Evolutionary conservation across 2,797 vertebrate genomes (phyloP), one percentile per base, ranked within the genome.

Genomic region (Trichosurus vulpecula): DNA sequence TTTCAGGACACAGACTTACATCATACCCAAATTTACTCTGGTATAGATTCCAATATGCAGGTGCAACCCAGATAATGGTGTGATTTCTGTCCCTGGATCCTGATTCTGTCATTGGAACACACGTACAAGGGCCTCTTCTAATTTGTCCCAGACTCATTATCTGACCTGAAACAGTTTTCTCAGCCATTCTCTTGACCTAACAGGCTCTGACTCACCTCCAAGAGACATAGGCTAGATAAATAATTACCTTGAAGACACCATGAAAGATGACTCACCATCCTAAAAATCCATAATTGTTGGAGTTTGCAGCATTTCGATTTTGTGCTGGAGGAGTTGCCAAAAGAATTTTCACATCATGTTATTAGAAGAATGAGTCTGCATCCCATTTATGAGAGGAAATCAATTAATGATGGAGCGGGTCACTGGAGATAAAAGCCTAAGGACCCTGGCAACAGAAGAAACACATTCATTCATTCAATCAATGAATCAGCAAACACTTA

Each of bases 231-330:
- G 95, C 94, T 96, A 74, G 97, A 98, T 97, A 97, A 98, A 97
- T 98, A 98, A 97, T 96, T 98, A 96, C 95, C 95, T 97, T 96
- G 96, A 95, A 95, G 95, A 97, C 97, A 96, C 22, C 93, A 97
- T 95, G 97, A 97, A 93, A 89, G 52, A 95, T 98, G 98, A 98
- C 93, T 98, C 97, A 98, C 96, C 96, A 95, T 98, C 98, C 98
- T 98, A 98, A 98, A 98, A 98, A 97, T 98, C 98, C 96, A 98
- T 98, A 98, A 96, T 97, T 96, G 96, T 97, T 98, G 97, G 97
- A 97, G 97, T 98, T 98, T 97, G 97, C 97, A 98, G 93, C 95
- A 97, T 97, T 98, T 97, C 98, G 97, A 98, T 97, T 98, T 94
- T 94, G 96, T 98, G 97, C 97, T 97, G 96, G 92, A 97, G 95